Base-by-base conservation (phyloP, 30 jellyfish, hydroid and myxozoan genomes). In the Hydra vulgaris region DNA sequence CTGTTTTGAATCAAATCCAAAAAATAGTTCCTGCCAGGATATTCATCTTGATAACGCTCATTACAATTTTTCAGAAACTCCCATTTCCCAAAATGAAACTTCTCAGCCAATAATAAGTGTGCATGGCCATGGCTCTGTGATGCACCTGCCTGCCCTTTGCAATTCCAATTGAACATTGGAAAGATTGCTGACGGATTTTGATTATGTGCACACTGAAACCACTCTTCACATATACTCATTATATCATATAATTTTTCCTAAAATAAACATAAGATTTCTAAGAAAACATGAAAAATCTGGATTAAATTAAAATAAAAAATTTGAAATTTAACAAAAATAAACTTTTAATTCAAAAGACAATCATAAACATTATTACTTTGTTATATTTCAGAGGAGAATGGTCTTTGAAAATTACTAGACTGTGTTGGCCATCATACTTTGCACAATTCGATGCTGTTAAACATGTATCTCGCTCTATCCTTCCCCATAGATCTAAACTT, bases 61-160 rank as follows among this genome's bases (percentile, higher is more conserved):
- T 82, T 82, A 25, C 83, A 67, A 52, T 27, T 69, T 25, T 70
- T 25, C 12, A 80, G 70, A 70, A 21, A 80, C 25, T 80, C 87
- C 83, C 83, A 80, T 25, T 74, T 25, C 0, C 87, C 87, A 80
- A 27, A 80, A 70, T 80, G 87, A 70, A 21, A 80, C 27, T 69
- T 66, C 24, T 80, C 87, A 1, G 84, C 87, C 16, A 80, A 68
- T 25, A 80, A 26, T 15, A 80, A 55, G 70, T 80, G 87, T 66
- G 87, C 87, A 80, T 80, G 87, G 21, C 87, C 87, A 70, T 80
- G 87, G 67, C 83, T 80, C 26, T 80, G 87, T 18, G 87, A 80
- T 80, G 87, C 87, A 80, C 87, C 87, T 25, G 87, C 87, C 26
- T 82, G 87, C 67, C 40, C 87, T 70, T 80, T 80, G 72, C 87